A percentile compares a stretch with the other conserved stretches of the same genome.
phyloP scores from a whole-genome alignment of 2,888 invertebrate species.

The Drosophila merina region DNA sequence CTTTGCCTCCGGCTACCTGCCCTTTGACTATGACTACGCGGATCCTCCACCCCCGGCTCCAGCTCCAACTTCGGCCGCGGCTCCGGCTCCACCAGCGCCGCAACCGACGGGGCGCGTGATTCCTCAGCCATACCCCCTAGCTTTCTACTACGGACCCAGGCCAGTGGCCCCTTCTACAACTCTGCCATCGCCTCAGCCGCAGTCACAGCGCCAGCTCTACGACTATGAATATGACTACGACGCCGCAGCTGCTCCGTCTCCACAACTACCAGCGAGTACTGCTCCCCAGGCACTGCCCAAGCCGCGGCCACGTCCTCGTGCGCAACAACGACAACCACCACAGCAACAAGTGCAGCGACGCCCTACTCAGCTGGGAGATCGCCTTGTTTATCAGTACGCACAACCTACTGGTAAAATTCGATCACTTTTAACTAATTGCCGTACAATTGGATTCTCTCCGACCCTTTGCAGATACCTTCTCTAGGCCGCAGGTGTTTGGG shows the following conservation, averaged over 20 bases:
- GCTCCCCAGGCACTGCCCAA: constrained; percentile 10
- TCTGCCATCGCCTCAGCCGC: neutral
- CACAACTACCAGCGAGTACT: constrained; percentile 20
- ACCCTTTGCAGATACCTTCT: constrained; percentile 82
- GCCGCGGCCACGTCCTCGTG: constrained; percentile 19
- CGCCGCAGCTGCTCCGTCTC: constrained; percentile 14
- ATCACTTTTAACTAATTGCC: constrained; percentile 81
- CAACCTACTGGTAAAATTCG: constrained; percentile 81
- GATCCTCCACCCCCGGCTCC: constrained; percentile 22
- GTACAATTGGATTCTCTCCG: constrained; percentile 81
- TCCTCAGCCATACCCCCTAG: constrained; percentile 15
- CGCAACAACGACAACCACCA: constrained; percentile 14
- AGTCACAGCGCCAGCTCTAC: constrained; percentile 10
- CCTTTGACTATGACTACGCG: constrained; percentile 60
- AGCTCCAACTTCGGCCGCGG: constrained; percentile 9
- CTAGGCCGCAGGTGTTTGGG: constrained; percentile 47
- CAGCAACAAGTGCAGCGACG: constrained; percentile 9
- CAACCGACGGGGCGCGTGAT: constrained; percentile 31
- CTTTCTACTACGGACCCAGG: neutral
- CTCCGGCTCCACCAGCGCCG: constrained; percentile 21
- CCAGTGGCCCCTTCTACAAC: constrained; percentile 2
- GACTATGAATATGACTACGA: constrained; percentile 58
- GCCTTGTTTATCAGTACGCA: constrained; percentile 76
- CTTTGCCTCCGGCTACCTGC: constrained; percentile 54
- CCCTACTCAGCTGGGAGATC: constrained; percentile 59